Base-by-base conservation (phyloP, 2,888 invertebrate genomes). In the Orchesella flavescens region DNA sequence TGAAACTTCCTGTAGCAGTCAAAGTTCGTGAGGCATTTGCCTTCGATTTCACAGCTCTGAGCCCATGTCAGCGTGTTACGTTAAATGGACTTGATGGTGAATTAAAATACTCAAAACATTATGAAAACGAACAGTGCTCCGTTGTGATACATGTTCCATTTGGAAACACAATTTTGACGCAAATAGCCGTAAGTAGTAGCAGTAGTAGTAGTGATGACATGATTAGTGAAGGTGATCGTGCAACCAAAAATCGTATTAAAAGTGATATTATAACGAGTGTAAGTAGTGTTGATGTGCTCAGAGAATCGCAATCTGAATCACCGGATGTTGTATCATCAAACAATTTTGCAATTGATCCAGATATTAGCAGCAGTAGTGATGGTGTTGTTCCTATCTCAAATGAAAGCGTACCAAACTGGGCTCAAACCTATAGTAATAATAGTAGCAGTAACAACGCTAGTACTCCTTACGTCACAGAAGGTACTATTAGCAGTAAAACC, bases 131-230 rank as follows among this genome's bases (percentile, higher is more conserved):
- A 49, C 85, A 85, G 76, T 88, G 88, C 74, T 87, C 87, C 49
- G 85, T 88, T 83, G 84, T 85, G 76, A 87, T 88, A 82, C 88
- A 88, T 76, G 87, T 88, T 49, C 88, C 88, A 1, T 88, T 86
- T 44, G 88, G 88, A 17, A 86, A 88, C 73, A 86, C 65, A 9
- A 86, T 88, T 66, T 79, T 86, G 61, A 82, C 87, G 53, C 86
- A 86, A 74, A 77, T 88, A 71, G 81, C 86, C 24, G 84, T 88
- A 69, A 83, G 80, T 80, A 81, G 63, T 23, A 68, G 24, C 55
- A 59, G 44, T 59, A 83, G 80, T 80, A 81, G 63, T 23, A 68
- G 24, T 63, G 65, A 53, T 59, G 46, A 49, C 15, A 55, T 1
- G 17, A 83, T 65, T 59, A 59, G 24, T 68, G n/a, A 75, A 57